Base-by-base conservation (phyloP, 1,140 invertebrate genomes). In the Zaprionus inermis region DNA sequence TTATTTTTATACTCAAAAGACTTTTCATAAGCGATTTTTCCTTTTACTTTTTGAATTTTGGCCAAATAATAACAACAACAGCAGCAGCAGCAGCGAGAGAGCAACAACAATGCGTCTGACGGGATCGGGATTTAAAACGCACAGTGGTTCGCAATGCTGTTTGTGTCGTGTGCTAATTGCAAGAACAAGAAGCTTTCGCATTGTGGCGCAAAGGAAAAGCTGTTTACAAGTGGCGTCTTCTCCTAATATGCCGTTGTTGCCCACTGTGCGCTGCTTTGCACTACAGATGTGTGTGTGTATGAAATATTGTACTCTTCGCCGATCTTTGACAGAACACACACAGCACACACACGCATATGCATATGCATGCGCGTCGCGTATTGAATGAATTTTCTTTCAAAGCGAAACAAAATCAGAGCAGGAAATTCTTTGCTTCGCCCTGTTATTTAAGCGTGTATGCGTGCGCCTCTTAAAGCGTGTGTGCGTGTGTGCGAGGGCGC, bases 1-100 rank as follows among this genome's bases (percentile, higher is more conserved):
- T 88, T 86, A 86, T 86, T 86, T 88, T 88, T 88, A 79, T 79
- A 86, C 79, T 54, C 54, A 63, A 46, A 65, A 67, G 79, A 72
- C 73, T 79, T 86, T 75, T 89, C 77, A 79, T 80, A 73, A 65
- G 79, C 70, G 69, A 83, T 89, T 79, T 88, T 81, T 60, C 56
- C 56, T 71, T 74, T 71, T 64, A 58, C 56, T 79, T 85, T 76
- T 81, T 86, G 83, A 88, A 72, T 86, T 86, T 88, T 84, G 83
- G 84, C 84, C 84, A 80, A 88, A 79, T 77, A 69, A 69, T 63
- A 78, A 57, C 20, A 77, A 46, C 71, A 57, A 58, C 58, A 28
- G 3, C 24, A 28, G 24, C 24, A 28, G 24, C 24, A 61, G 44
- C 38, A 52, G 11, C 28, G 34, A 46, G n/a, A 18, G 44, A 74